phyloP scores from a whole-genome alignment of 2,797 vertebrate species.

The Vespertilio murinus region DNA sequence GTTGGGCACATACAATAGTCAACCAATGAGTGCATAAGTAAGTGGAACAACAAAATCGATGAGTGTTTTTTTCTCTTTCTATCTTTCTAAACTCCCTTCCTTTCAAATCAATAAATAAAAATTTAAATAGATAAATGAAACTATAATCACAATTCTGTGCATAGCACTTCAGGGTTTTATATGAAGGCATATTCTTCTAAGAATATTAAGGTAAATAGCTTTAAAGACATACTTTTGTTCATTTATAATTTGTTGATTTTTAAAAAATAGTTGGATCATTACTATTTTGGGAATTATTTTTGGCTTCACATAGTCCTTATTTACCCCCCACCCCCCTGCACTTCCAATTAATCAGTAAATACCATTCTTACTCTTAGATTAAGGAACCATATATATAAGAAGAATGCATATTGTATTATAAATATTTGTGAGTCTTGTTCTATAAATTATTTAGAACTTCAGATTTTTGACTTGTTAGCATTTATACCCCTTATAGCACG shows the following conservation, averaged over 20 bases:
- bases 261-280: not conserved
- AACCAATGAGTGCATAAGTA: not conserved
- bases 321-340: not conserved
- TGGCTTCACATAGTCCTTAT: constrained; percentile 1
- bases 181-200: not conserved
- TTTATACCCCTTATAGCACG: not conserved
- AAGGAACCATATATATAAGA: not conserved
- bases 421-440: constrained; percentile 3
- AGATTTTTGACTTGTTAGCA: constrained; percentile 13
- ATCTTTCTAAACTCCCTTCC: not conserved
- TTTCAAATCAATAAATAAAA: not conserved
- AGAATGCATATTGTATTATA: not conserved
- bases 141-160: not conserved
- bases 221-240: constrained; percentile 16
- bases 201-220: constrained; percentile 6
- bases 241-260: constrained; percentile 37
- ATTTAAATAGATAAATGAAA: constrained; percentile 41
- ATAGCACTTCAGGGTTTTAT: not conserved
- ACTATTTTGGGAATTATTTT: constrained; percentile 48
- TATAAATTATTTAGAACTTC: constrained; percentile 24
- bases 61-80: not conserved
- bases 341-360: constrained; percentile 38
- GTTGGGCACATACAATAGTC: not conserved
- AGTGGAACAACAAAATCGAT: not conserved
- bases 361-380: constrained; percentile 17